Base-by-base conservation (phyloP, 2,888 invertebrate genomes). In the Drosophila ezoana region DNA sequence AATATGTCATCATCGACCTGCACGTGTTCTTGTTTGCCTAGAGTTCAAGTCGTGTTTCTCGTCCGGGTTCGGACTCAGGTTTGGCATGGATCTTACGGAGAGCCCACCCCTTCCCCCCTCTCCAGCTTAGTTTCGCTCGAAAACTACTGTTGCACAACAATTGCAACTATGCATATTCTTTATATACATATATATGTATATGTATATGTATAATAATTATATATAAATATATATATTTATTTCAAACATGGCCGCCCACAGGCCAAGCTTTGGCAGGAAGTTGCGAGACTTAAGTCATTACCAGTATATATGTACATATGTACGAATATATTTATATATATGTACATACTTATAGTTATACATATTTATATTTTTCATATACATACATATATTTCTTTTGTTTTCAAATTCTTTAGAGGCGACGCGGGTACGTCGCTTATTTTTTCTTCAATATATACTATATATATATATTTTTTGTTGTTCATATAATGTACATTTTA, bases 321-420 rank as follows among this genome's bases (percentile, higher is more conserved):
- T 23, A 28, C 11, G 13, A 23, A 13, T 9, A 32, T 35, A 23
- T 28, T 35, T 20, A 8, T 40, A 13, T 37, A 4, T 49, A 13
- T 37, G 2, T 49, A 20, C 10, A 5, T 13, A 16, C 23, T 28
- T 28, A 28, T 40, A n/a, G 38, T 38, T 33, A 33, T 56, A 23
- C 35, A 49, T 44, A 49, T 57, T 37, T 20, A 18, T 41, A 28
- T 47, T 18, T 38, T 40, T 37, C 37, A 64, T 40, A 37, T 38
- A 41, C 16, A 18, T 20, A 53, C 35, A 40, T 57, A 64, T 69
- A 70, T 82, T 79, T 88, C 86, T 88, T 79, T 88, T 86, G 82
- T 88, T 88, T 85, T 84, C 40, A 69, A 79, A 88, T 83, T 88
- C 70, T 86, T 71, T 37, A 14, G 53, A 76, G 44, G 40, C 67